phyloP scores from a whole-genome alignment of 2,888 invertebrate species.

The Synanthedon andrenaeformis region DNA sequence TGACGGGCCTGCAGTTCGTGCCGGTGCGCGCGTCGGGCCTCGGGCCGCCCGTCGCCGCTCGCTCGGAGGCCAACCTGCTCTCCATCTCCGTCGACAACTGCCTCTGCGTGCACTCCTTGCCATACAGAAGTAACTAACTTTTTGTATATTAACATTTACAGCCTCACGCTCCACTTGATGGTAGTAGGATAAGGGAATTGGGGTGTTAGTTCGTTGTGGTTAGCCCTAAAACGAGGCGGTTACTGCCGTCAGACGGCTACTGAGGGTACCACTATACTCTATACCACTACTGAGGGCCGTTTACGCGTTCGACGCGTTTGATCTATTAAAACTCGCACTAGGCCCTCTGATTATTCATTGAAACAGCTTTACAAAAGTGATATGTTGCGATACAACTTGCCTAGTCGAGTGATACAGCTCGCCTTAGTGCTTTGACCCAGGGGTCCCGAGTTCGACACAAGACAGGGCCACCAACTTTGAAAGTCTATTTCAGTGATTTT shows the following conservation, averaged over 20 bases:
- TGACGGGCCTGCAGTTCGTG: slow-evolving; percentile 95
- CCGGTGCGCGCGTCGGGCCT: slow-evolving; percentile 72
- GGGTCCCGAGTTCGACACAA: no score
- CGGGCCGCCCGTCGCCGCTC: slow-evolving; percentile 78
- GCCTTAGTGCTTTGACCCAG: no score
- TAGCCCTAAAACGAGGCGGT: no score
- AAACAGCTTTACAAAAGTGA: no score
- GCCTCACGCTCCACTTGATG: background rate
- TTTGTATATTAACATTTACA: background rate
- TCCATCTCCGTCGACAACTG: slow-evolving; percentile 97
- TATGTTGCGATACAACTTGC: no score
- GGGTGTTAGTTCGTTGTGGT: background rate
- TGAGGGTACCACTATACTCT: background rate
- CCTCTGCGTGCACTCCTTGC: slow-evolving; percentile 89
- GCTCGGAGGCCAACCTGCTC: slow-evolving; percentile 87
- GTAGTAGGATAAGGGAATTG: background rate
- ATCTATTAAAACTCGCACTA: no score
- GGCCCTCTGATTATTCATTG: no score
- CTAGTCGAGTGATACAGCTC: no score
- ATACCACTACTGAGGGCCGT: no score
- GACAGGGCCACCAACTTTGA: no score
- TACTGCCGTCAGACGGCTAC: background rate
- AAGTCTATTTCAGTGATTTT: no score
- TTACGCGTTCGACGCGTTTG: no score
- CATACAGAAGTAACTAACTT: slow-evolving; percentile 78